phyloP scores from a whole-genome alignment of 1,140 invertebrate genomes.

The Aphelinus atriplicis region DNA sequence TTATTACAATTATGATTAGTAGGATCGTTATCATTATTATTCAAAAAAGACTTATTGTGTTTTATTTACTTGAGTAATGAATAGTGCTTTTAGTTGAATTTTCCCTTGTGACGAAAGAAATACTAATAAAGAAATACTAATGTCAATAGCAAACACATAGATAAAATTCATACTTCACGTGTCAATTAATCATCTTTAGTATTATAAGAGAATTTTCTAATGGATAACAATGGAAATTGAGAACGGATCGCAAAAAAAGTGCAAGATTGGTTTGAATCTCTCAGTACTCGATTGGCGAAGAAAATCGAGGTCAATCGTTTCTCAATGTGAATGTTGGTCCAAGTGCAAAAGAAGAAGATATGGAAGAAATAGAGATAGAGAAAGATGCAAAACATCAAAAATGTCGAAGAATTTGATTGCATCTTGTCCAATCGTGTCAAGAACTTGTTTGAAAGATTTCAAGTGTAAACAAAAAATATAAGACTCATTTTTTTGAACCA shows the following conservation, averaged over 20 bases:
- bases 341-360: constrained; percentile 14
- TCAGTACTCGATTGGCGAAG: no score
- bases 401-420: neutral
- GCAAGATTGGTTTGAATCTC: constrained; percentile 4
- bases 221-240: neutral
- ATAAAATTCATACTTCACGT: constrained; percentile 20
- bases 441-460: constrained; percentile 25
- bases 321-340: constrained; percentile 9
- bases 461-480: constrained; percentile 14
- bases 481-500: no score
- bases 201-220: no score
- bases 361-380: constrained; percentile 2
- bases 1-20: no score
- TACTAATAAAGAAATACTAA: constrained; percentile 8
- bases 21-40: no score
- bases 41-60: constrained; percentile 9
- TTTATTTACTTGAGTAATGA: constrained; percentile 22
- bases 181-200: no score
- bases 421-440: neutral
- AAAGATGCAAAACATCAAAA: constrained; percentile 8
- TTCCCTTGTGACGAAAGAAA: constrained; percentile 9
- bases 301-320: neutral
- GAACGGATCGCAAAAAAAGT: constrained; percentile 1
- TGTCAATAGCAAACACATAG: constrained; percentile 7
- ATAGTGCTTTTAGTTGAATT: constrained; percentile 16